phyloP scores from a whole-genome alignment of 2,888 invertebrate genomes.

The Agrotis clavis region DNA sequence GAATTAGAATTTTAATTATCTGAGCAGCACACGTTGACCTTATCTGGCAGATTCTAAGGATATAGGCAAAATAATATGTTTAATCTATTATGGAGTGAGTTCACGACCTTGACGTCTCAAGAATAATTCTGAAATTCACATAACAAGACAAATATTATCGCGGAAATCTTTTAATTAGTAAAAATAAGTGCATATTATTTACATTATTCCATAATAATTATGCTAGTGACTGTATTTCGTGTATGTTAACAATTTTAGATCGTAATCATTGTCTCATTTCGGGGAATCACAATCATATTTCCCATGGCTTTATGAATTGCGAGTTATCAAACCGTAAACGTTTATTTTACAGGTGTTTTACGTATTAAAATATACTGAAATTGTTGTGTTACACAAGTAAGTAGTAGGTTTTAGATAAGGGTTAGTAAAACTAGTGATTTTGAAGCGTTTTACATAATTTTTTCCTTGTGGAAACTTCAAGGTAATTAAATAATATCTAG shows the following conservation, averaged over 20 bases:
- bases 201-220: constrained; percentile 36
- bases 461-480: neutral
- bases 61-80: constrained; percentile 31
- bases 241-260: constrained; percentile 35
- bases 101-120: constrained; percentile 24
- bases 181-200: constrained; percentile 40
- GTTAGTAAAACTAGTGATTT: constrained; percentile 11
- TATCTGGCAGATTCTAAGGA: constrained; percentile 64
- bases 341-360: constrained; percentile 45
- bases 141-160: constrained; percentile 16
- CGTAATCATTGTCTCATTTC: constrained; percentile 23
- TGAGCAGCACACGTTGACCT: constrained; percentile 63
- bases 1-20: constrained; percentile 70
- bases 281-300: constrained; percentile 23
- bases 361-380: constrained; percentile 31
- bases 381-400: constrained; percentile 34
- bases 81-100: neutral
- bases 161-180: constrained; percentile 37
- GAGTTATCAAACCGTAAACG: constrained; percentile 42
- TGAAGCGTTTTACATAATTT: constrained; percentile 6
- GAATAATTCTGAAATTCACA: constrained; percentile 26
- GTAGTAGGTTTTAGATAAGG: constrained; percentile 45
- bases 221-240: constrained; percentile 11
- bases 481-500: neutral
- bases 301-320: constrained; percentile 40